Evolutionary conservation across 2,113 vertebrate genomes (phyloP).

Genomic region (Columbina picui): DNA sequence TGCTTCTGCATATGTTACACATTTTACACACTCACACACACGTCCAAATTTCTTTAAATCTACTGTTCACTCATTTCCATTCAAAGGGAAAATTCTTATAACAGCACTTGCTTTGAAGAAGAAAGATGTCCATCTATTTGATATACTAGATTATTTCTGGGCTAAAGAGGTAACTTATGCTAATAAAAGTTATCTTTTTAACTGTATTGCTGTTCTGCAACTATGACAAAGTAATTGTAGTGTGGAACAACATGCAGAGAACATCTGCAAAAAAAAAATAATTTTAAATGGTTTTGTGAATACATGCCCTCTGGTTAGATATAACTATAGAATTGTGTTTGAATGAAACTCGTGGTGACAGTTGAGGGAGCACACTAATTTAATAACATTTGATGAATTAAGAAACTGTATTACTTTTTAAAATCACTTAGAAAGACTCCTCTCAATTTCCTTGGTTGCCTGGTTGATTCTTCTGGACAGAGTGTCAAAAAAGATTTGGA

Average conservation of each 20-base stretch:
- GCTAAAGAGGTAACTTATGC: not conserved
- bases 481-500: slow-evolving; percentile 72
- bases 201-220: not conserved
- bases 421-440: slow-evolving; percentile 61
- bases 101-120: not conserved
- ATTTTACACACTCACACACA: not conserved
- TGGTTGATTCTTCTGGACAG: slow-evolving; percentile 67
- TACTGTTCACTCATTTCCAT: not conserved
- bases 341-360: slow-evolving; percentile 28
- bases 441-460: slow-evolving; percentile 38
- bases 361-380: slow-evolving; percentile 54
- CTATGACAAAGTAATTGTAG: not conserved
- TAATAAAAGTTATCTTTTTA: not conserved
- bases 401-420: slow-evolving; percentile 57
- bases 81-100: not conserved
- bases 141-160: not conserved
- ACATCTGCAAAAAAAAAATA: slow-evolving; percentile 11
- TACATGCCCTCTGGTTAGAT: not conserved
- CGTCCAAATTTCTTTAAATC: not conserved
- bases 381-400: slow-evolving; percentile 65
- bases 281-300: slow-evolving; percentile 48
- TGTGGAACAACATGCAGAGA: slow-evolving; percentile 1
- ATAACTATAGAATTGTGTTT: slow-evolving; percentile 12
- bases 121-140: not conserved
- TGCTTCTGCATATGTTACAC: not conserved